phyloP scores from a whole-genome alignment of 2,113 vertebrate genomes.

The Pristiophorus japonicus region DNA sequence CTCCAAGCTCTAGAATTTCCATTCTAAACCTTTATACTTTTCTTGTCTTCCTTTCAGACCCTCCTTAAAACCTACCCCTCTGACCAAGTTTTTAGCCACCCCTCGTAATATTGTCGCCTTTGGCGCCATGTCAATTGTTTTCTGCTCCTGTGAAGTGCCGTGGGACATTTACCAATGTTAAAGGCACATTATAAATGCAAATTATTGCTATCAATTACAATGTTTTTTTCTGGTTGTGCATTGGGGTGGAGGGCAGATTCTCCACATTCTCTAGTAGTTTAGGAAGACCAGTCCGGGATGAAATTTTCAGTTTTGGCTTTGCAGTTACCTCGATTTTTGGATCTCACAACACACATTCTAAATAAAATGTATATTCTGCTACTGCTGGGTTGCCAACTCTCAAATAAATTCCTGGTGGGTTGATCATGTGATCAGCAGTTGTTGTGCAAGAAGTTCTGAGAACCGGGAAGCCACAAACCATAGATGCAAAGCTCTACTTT shows the following conservation, averaged over 20 bases:
- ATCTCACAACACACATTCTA: background rate
- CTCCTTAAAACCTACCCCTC: too few relatives aligned
- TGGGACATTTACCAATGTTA: background rate
- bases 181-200: background rate
- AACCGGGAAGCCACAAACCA: background rate
- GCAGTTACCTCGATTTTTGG: background rate
- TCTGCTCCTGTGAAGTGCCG: background rate
- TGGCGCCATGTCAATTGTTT: background rate
- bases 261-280: background rate
- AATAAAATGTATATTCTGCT: background rate
- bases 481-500: background rate
- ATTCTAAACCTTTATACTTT: too few relatives aligned
- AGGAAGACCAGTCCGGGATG: background rate
- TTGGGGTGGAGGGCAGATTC: background rate
- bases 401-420: background rate
- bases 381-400: background rate
- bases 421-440: background rate
- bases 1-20: background rate
- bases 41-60: background rate
- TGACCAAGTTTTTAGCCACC: background rate
- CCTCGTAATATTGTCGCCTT: background rate
- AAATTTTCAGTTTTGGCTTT: background rate
- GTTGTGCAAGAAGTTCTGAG: background rate
- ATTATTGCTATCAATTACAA: background rate
- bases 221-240: background rate